Evolutionary conservation across 2,113 vertebrate genomes (phyloP).

Genomic region (Pteronura brasiliensis): DNA sequence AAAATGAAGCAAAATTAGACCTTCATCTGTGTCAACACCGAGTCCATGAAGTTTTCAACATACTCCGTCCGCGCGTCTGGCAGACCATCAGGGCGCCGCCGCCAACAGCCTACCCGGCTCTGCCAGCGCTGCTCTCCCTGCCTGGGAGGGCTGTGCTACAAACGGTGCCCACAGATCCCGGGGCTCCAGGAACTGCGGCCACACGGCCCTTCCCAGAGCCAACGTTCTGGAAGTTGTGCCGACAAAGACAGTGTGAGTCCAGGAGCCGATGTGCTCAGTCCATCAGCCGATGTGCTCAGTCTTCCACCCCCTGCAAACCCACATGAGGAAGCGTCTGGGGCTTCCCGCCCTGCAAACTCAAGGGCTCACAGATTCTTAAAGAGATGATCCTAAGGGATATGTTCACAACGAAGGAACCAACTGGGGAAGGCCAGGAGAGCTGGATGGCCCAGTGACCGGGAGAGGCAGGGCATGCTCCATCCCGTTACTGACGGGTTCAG

Average conservation of each 20-base stretch:
- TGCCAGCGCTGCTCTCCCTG: neutral
- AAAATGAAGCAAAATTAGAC: neutral
- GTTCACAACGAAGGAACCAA: neutral
- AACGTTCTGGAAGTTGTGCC: rapidly evolving
- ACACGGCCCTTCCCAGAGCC: neutral
- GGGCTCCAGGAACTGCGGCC: neutral
- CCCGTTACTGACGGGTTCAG: rapidly evolving
- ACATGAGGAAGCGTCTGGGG: rapidly evolving
- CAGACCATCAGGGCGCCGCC: rapidly evolving
- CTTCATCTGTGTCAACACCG: neutral
- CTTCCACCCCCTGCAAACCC: rapidly evolving
- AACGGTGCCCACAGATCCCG: neutral
- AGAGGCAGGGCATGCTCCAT: rapidly evolving
- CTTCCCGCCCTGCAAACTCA: neutral
- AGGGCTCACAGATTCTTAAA: rapidly evolving
- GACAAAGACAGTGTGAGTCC: rapidly evolving
- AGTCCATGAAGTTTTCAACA: neutral
- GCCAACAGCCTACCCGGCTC: neutral
- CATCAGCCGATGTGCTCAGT: neutral
- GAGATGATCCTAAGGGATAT: rapidly evolving
- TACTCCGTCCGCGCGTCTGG: neutral
- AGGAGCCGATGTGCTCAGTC: rapidly evolving
- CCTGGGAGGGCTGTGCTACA: rapidly evolving
- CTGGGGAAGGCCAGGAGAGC: neutral
- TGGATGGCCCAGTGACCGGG: rapidly evolving